A percentile compares a stretch with the other conserved stretches of the same genome.
These are phyloP conservation scores for Paramormyrops kingsleyae DNA, from an alignment of 2,113 vertebrate species.

Conservation along the genomic window DNA sequence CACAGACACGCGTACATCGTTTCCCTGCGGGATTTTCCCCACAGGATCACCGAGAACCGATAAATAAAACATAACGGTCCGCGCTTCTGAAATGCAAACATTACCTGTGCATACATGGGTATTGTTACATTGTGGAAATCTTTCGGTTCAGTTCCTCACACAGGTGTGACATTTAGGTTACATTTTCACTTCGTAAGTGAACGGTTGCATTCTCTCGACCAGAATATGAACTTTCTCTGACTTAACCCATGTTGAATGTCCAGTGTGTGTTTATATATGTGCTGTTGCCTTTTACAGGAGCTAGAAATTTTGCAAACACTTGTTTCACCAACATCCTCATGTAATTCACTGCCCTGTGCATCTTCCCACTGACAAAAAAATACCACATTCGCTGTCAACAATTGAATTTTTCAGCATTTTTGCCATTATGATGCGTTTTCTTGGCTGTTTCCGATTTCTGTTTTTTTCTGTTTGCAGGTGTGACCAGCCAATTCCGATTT, in stretches of 20 bases:
- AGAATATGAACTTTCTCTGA: background rate
- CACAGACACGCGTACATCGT: background rate
- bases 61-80: constrained; percentile 14
- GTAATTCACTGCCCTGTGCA: background rate
- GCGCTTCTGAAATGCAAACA: background rate
- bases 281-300: background rate
- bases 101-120: background rate
- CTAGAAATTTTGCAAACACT: background rate
- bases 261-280: background rate
- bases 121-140: background rate
- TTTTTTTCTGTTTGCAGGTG: too few relatives aligned
- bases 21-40: background rate
- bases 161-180: background rate
- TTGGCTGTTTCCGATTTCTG: too few relatives aligned
- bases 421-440: background rate
- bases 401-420: background rate
- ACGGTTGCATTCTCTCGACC: background rate
- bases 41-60: background rate
- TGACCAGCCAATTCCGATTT: too few relatives aligned
- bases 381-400: background rate
- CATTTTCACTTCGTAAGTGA: background rate
- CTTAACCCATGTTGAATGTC: background rate
- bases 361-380: background rate
- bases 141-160: background rate
- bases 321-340: background rate